These are phyloP conservation scores for Luehdorfia chinensis DNA, from an alignment of 1,140 invertebrate species.

Conservation along the genomic window DNA sequence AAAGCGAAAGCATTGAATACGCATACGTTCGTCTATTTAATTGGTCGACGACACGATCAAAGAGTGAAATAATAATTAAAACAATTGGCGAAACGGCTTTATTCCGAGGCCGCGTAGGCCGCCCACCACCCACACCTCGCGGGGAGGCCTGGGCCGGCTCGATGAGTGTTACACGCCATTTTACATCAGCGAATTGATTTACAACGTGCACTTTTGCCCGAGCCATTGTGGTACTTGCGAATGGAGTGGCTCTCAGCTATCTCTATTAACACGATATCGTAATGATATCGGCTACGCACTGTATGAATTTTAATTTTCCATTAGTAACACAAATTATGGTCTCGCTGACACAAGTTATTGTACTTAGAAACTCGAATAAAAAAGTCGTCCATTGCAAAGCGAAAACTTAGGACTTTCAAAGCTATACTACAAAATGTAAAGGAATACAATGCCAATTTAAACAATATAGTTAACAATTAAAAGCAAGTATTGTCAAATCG, in stretches of 20 bases:
- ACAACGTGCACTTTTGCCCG: constrained; percentile 7
- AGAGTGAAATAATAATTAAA: constrained; percentile 17
- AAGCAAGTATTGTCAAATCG: no score
- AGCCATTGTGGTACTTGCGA: background rate
- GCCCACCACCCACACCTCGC: background rate
- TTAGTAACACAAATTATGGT: background rate
- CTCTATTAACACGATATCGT: background rate
- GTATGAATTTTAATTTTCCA: no score
- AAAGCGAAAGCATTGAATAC: constrained; percentile 4
- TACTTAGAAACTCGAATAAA: no score
- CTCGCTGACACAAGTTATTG: no score
- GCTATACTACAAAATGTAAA: no score
- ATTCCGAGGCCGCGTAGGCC: background rate
- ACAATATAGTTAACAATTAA: no score
- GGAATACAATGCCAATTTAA: no score
- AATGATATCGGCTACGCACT: no score
- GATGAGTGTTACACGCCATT: constrained; percentile 1
- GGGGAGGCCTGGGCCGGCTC: background rate
- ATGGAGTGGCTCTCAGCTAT: background rate
- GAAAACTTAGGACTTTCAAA: no score
- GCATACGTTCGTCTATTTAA: constrained; percentile 9
- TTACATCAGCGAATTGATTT: constrained; percentile 15
- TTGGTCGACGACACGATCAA: constrained; percentile 14
- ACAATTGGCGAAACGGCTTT: constrained; percentile 13
- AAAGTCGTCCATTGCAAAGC: no score